Conservation (phyloP, 2,113 vertebrate genomes). For the Odocoileus hemionus region DNA sequence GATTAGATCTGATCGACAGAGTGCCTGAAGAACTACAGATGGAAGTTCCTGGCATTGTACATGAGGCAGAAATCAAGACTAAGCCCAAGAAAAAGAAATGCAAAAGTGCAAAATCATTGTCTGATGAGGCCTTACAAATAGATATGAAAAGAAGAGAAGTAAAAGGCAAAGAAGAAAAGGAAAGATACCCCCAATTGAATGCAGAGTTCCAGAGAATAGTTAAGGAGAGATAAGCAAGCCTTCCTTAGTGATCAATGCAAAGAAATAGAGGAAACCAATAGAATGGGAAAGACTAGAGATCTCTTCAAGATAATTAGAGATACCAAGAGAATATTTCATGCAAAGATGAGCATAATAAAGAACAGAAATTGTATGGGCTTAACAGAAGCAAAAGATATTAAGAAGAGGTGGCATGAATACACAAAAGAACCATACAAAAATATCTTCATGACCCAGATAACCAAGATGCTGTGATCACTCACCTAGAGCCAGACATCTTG, state of each 20-base stretch:
- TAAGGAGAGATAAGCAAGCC: not conserved
- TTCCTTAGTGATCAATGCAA: not conserved
- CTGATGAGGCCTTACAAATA: not conserved
- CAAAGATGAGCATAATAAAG: not conserved
- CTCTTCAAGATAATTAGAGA: not conserved
- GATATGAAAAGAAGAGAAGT: not conserved
- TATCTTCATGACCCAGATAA: not conserved
- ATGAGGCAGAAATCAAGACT: not conserved
- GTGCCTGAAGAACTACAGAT: not conserved
- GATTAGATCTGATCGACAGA: fast-evolving
- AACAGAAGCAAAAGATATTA: not conserved
- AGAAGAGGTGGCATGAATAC: not conserved
- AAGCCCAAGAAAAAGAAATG: not conserved
- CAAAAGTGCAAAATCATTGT: not conserved
- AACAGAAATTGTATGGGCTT: not conserved
- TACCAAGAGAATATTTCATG: not conserved
- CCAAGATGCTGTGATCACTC: not conserved
- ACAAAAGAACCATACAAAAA: not conserved
- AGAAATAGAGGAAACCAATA: not conserved
- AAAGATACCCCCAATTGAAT: not conserved
- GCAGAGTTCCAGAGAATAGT: not conserved
- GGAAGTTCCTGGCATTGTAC: not conserved
- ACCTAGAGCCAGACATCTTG: not conserved
- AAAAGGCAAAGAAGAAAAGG: not conserved
- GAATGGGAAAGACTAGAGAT: not conserved